Conservation (phyloP, 2,888 invertebrate genomes). For the Tolmerus cingulatus region DNA sequence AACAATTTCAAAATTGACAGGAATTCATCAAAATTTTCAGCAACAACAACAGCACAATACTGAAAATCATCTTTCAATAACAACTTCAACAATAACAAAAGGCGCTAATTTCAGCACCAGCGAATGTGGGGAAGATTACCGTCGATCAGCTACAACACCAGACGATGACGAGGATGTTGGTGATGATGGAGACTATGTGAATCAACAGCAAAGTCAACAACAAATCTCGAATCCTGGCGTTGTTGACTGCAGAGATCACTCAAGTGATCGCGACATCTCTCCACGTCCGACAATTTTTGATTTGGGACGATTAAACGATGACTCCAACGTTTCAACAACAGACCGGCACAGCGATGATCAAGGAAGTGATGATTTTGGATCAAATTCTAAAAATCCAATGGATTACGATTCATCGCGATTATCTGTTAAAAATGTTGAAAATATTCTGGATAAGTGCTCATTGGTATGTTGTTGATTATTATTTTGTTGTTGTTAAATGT, state of each 20-base stretch:
- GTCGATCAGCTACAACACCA: background rate
- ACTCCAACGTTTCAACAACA: slow-evolving; percentile 38
- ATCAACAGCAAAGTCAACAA: background rate
- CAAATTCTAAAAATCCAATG: slow-evolving; percentile 7
- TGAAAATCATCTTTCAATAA: background rate
- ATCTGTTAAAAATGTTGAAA: slow-evolving; percentile 49
- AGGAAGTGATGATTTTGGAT: slow-evolving; percentile 39
- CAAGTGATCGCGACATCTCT: slow-evolving; percentile 28
- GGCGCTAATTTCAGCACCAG: background rate
- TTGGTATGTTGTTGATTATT: slow-evolving; percentile 47
- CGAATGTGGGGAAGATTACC: slow-evolving; percentile 19
- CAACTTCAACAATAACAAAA: background rate
- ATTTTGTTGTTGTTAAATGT: background rate
- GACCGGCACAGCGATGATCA: slow-evolving; percentile 40
- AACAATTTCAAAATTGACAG: slow-evolving; percentile 47
- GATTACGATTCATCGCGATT: slow-evolving; percentile 39
- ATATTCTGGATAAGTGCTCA: slow-evolving; percentile 49
- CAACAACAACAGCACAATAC: background rate
- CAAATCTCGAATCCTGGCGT: background rate
- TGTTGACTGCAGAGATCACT: background rate
- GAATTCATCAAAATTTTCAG: background rate
- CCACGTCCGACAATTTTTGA: background rate
- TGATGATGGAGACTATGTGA: slow-evolving; percentile 13
- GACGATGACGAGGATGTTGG: background rate
- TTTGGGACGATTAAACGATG: slow-evolving; percentile 22